phyloP scores from a whole-genome alignment of 2,888 invertebrate species.

The Hanleya hanleyi region DNA sequence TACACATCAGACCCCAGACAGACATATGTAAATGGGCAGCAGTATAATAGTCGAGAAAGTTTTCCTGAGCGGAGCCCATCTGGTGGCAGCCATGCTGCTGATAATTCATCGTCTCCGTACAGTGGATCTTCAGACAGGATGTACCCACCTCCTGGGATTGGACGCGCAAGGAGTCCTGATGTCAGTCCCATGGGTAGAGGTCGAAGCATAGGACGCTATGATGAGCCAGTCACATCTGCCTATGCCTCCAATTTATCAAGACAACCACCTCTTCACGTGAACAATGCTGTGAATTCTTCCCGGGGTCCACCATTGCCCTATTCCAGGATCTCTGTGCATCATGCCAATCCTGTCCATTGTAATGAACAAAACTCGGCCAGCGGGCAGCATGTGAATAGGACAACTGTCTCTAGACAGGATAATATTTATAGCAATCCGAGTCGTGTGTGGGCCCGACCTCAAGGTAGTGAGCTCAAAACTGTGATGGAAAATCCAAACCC shows the following conservation, averaged over 20 bases:
- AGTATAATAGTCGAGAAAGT: background rate
- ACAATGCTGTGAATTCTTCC: too few species aligned
- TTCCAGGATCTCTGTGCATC: background rate
- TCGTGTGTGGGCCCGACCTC: background rate
- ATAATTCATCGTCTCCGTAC: too few species aligned
- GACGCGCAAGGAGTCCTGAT: background rate
- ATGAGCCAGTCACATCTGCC: too few species aligned
- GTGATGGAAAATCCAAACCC: background rate
- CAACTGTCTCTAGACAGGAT: too few species aligned
- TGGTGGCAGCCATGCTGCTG: background rate
- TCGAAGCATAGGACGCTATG: background rate
- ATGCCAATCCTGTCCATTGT: background rate
- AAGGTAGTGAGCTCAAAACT: background rate
- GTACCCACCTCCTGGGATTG: too few species aligned
- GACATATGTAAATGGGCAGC: too few species aligned
- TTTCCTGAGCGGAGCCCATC: background rate
- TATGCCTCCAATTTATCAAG: too few species aligned
- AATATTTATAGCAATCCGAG: background rate
- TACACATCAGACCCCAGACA: too few species aligned
- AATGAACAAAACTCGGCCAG: background rate
- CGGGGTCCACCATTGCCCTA: too few species aligned
- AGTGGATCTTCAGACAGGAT: too few species aligned
- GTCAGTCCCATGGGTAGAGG: background rate
- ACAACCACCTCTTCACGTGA: too few species aligned
- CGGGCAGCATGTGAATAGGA: background rate